Evolutionary conservation across 2,797 vertebrate species (phyloP).

Genomic region (Eptatretus atami): DNA sequence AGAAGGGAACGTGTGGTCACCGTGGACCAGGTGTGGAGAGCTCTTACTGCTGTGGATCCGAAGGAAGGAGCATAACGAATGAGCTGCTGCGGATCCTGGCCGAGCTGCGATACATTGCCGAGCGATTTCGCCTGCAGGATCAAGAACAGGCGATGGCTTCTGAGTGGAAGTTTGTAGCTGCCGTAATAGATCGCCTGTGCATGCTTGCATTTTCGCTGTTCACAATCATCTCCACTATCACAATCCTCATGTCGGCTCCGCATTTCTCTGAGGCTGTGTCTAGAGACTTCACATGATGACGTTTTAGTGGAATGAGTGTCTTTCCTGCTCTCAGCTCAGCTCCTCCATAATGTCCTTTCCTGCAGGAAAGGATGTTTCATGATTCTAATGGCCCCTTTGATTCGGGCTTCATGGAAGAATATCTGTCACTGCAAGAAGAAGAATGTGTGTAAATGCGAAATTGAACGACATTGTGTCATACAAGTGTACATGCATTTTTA

Average conservation of each 20-base stretch:
- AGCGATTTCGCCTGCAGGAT: slow-evolving; percentile 39
- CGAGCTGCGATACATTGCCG: slow-evolving; percentile 48
- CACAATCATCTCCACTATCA: slow-evolving; percentile 57
- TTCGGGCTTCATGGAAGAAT: no score
- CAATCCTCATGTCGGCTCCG: slow-evolving; percentile 58
- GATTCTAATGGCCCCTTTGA: no score
- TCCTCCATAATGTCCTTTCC: no score
- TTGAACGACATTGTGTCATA: no score
- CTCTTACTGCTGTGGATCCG: slow-evolving; percentile 6
- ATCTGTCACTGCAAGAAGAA: no score
- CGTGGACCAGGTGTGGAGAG: slow-evolving; percentile 19
- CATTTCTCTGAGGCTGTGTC: slow-evolving; percentile 65
- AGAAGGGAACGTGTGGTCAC: slow-evolving; percentile 18
- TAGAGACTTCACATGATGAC: slow-evolving; percentile 42
- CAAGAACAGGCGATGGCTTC: slow-evolving; percentile 40
- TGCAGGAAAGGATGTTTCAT: no score
- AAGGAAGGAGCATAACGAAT: no score
- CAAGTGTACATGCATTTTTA: no score
- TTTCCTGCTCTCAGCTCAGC: no score
- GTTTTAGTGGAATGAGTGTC: not conserved
- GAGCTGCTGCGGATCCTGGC: slow-evolving; percentile 37
- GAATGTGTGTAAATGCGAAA: no score
- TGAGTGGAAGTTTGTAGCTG: slow-evolving; percentile 69
- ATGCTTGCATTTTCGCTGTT: slow-evolving; percentile 60
- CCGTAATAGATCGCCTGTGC: slow-evolving; percentile 52